phyloP scores from a whole-genome alignment of 2,888 invertebrate species.

The Drosophila cracens region DNA sequence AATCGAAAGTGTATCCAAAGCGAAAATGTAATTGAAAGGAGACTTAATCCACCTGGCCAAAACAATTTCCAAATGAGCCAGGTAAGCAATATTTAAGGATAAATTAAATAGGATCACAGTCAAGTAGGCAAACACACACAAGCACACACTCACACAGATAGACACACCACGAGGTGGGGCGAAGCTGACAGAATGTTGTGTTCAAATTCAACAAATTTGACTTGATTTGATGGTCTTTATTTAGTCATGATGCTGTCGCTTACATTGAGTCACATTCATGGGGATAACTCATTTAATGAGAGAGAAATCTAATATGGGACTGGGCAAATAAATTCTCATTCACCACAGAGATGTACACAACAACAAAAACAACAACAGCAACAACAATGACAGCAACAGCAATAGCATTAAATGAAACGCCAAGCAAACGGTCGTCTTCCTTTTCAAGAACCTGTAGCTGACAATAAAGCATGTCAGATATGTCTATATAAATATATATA shows the following conservation, averaged over 20 bases:
- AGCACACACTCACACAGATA: not conserved
- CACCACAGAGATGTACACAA: slow-evolving; percentile 31
- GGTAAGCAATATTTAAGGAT: slow-evolving; percentile 65
- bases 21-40: slow-evolving; percentile 50
- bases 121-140: slow-evolving; percentile 1
- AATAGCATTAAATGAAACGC: slow-evolving; percentile 10
- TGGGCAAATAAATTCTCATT: slow-evolving; percentile 40
- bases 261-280: slow-evolving; percentile 49
- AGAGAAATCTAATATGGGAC: slow-evolving; percentile 66
- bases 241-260: slow-evolving; percentile 25
- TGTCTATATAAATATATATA: not conserved
- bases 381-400: slow-evolving; percentile 8
- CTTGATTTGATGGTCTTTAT: slow-evolving; percentile 68
- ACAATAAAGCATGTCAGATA: slow-evolving; percentile 47
- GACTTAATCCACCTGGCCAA: slow-evolving; percentile 41
- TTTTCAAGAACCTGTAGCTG: slow-evolving; percentile 45
- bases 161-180: not conserved
- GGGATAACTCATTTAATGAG: slow-evolving; percentile 71
- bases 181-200: slow-evolving; percentile 23
- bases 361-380: not conserved
- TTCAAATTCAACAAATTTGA: slow-evolving; percentile 55
- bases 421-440: not conserved
- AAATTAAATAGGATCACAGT: slow-evolving; percentile 61
- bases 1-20: slow-evolving; percentile 5
- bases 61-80: slow-evolving; percentile 46